A percentile compares a stretch with the other conserved stretches of the same genome.
phyloP scores from a whole-genome alignment of 2,888 invertebrate genomes.

The Drosophila dives region DNA sequence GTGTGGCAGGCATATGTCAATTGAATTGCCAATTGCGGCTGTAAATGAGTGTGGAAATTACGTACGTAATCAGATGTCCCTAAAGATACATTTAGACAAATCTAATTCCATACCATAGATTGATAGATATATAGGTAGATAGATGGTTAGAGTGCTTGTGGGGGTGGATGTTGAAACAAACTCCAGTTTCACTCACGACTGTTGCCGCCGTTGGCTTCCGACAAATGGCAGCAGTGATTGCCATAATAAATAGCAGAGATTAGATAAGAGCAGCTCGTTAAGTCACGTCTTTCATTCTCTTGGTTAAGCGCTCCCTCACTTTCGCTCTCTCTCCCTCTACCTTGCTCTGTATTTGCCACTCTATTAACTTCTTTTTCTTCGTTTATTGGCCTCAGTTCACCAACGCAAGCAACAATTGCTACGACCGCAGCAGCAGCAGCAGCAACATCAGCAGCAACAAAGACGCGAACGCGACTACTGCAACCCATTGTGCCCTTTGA shows the following conservation, averaged over 20 bases:
- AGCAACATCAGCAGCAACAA: constrained; percentile 50
- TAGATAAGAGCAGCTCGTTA: constrained; percentile 57
- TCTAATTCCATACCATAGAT: constrained; percentile 25
- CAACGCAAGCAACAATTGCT: constrained; percentile 45
- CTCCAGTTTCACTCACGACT: constrained; percentile 70
- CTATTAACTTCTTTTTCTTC: constrained; percentile 3
- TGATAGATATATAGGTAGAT: constrained; percentile 8
- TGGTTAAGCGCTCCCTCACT: constrained; percentile 10
- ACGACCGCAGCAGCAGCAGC: constrained; percentile 28
- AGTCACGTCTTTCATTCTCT: constrained; percentile 29
- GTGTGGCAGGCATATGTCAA: constrained; percentile 19
- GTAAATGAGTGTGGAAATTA: constrained; percentile 45
- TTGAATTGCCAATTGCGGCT: constrained; percentile 35
- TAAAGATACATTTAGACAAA: constrained; percentile 30
- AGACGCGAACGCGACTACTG: constrained; percentile 47
- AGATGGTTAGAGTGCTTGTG: neutral
- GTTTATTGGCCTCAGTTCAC: constrained; percentile 24
- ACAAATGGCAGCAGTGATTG: constrained; percentile 63
- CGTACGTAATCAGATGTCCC: constrained; percentile 28
- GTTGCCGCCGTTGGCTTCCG: constrained; percentile 71
- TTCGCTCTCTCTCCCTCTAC: neutral
- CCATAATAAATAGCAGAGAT: constrained; percentile 51
- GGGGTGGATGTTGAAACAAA: constrained; percentile 58
- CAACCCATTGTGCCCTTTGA: constrained; percentile 74
- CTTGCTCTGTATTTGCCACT: neutral